Percentiles rank a stretch among this genome's conserved stretches.
phyloP scores from a whole-genome alignment of 2,113 vertebrate species.

The Ailuropoda melanoleuca region DNA sequence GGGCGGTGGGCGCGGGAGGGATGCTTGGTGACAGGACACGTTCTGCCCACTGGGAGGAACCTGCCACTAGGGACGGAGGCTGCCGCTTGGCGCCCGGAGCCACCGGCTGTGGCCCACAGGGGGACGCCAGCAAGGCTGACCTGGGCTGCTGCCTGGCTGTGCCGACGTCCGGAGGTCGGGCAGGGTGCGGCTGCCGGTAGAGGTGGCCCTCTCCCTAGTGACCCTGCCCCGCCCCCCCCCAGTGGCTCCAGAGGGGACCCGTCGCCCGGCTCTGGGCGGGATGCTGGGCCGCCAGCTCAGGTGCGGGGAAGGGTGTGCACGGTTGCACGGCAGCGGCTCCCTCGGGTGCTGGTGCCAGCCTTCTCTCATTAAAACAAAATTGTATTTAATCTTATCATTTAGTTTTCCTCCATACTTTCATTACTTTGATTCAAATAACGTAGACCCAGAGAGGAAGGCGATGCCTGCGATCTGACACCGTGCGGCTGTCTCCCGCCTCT shows the following conservation, averaged over 20 bases:
- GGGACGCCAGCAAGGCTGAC: fast-evolving
- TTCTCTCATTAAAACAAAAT: not conserved
- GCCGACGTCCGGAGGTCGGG: fast-evolving
- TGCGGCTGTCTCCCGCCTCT: not conserved
- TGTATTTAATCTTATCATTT: not conserved
- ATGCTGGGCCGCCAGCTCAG: not conserved
- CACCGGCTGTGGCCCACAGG: fast-evolving
- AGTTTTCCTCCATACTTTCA: not conserved
- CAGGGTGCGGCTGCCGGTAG: fast-evolving
- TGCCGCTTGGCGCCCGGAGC: not conserved
- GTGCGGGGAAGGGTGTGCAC: not conserved
- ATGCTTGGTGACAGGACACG: fast-evolving
- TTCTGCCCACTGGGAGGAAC: not conserved
- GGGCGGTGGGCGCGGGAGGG: not conserved
- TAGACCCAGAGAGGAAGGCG: not conserved
- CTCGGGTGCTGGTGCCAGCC: not conserved
- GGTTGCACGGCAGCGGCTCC: not conserved
- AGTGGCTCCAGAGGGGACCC: fast-evolving
- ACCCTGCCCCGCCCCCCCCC: too few species aligned
- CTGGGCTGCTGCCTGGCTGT: not conserved
- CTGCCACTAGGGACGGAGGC: fast-evolving
- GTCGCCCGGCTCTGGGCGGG: not conserved
- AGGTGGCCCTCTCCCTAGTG: not conserved
- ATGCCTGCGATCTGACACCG: fast-evolving
- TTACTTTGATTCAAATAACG: not conserved